Conservation (phyloP, 2,113 vertebrate species). For the Terrapene triunguis region DNA sequence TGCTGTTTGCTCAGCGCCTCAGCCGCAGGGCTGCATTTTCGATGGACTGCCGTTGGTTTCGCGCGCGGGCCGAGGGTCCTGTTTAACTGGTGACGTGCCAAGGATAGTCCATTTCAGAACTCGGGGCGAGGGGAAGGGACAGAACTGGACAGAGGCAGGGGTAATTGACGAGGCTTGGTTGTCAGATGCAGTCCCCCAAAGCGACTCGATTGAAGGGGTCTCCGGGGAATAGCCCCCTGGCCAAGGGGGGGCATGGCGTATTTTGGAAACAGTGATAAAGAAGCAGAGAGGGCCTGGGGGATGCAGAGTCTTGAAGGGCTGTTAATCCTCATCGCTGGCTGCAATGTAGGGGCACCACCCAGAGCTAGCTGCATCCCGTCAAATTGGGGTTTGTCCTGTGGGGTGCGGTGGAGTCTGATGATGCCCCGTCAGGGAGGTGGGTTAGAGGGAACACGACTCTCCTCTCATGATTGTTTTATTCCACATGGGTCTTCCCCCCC, state of each 20-base stretch:
- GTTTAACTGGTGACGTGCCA: neutral
- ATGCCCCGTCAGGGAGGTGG: too few relatives aligned
- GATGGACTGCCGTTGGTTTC: neutral
- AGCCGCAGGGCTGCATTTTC: neutral
- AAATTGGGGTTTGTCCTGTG: neutral
- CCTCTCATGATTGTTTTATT: neutral
- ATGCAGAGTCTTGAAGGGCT: neutral
- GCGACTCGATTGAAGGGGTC: neutral
- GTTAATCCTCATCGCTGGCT: neutral
- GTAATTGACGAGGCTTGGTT: neutral
- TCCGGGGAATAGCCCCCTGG: neutral
- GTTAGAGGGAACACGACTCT: neutral
- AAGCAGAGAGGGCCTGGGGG: neutral
- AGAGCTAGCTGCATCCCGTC: neutral
- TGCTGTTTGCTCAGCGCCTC: neutral
- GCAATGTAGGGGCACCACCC: neutral
- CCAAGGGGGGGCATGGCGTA: neutral
- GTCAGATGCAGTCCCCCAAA: neutral
- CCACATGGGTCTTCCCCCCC: neutral
- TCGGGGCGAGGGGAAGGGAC: neutral
- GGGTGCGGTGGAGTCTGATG: neutral
- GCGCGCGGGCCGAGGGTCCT: neutral
- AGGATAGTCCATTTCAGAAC: neutral
- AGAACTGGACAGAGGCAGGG: neutral
- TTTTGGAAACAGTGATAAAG: neutral